Evolutionary conservation across 2,797 vertebrate species (phyloP), one percentile per base, ranked within the genome.

Genomic region (Coregonus suidteri): DNA sequence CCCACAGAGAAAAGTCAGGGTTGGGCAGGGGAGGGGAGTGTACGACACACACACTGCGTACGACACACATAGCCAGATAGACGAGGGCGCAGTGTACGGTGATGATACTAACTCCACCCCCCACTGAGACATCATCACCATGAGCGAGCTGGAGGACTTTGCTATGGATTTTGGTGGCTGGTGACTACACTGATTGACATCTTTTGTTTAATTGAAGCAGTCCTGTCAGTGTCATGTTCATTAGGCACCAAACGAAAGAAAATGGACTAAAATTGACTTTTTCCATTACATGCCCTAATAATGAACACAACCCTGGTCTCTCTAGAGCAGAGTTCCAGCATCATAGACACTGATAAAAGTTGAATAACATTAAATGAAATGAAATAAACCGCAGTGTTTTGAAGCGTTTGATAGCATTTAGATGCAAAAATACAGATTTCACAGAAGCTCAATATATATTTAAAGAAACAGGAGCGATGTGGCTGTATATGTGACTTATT

Each of bases 111-210:
- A 87, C 35, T n/a, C 52, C 14, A 84, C 75, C 72, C 83, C 41
- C 73, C 65, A 86, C 15, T 77, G 84, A 75, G 91, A 94, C 83
- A 95, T 96, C 81, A 96, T 96, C 88, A 89, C 94, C 5, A 96
- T 95, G 79, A 88, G 94, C 1, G 94, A 96, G 86, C 91, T 98
- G 84, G 97, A 97, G 77, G 97, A 98, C 91, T 97, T 98, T 86
- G 95, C 92, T 75, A 93, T 96, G 84, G 98, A 99, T 86, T 91
- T 85, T 80, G 95, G 84, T 94, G 93, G 95, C 79, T 92, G 88
- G 86, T 91, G 83, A 91, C 15, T 77, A 75, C n/a, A 11, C 15
- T 37, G 34, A 82, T 77, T 79, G 13, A 81, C 15, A 69, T 9
- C 31, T 30, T 53, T 76, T 79, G 66, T 56, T 6, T 75, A 9